Conservation (phyloP, 2,797 vertebrate genomes). For the Characodon lateralis region DNA sequence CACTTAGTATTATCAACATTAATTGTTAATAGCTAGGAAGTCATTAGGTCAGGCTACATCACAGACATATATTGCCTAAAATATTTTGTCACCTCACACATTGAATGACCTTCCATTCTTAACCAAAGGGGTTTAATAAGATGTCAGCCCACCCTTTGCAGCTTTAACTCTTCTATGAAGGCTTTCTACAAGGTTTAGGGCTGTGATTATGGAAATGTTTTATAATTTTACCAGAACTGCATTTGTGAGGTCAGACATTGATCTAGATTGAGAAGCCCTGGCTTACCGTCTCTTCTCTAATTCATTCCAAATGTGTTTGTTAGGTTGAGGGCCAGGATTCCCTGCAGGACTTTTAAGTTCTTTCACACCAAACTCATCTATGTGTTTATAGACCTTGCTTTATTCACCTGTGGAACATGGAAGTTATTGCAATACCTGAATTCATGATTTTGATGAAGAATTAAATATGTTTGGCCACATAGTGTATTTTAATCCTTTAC, state of each 20-base stretch:
- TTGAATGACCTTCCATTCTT: neutral
- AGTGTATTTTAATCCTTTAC: neutral
- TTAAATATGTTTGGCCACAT: neutral
- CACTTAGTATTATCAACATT: neutral
- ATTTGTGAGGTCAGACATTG: neutral
- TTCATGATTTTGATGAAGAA: neutral
- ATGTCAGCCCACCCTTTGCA: too few relatives aligned
- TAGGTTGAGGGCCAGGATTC: neutral
- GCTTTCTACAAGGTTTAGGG: neutral
- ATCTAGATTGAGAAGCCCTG: neutral
- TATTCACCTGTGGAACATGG: neutral
- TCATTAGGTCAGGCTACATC: neutral
- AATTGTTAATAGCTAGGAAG: neutral
- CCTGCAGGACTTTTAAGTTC: too few relatives aligned
- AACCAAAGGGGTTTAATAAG: neutral
- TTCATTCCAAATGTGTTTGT: neutral
- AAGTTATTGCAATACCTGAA: neutral
- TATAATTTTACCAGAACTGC: neutral
- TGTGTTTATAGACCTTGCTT: too few relatives aligned
- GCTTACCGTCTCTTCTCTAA: neutral
- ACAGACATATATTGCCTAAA: neutral
- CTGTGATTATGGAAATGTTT: too few relatives aligned
- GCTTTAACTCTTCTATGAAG: neutral
- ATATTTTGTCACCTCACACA: neutral
- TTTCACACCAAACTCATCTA: too few relatives aligned